phyloP scores from a whole-genome alignment of 2,888 invertebrate species.

The Ornithoptera alexandrae region DNA sequence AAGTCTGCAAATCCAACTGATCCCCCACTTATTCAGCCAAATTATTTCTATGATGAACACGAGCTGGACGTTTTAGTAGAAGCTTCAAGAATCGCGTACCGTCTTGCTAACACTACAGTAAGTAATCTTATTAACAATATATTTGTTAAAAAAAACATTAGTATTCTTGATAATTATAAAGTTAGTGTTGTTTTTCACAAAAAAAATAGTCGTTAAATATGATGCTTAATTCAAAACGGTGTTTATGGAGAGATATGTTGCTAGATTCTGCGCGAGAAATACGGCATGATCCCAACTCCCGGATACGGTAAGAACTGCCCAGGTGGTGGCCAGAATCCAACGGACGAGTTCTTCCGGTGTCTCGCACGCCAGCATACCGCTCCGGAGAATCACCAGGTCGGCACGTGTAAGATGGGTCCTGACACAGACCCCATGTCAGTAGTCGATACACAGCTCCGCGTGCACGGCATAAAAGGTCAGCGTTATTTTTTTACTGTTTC shows the following conservation, averaged over 20 bases:
- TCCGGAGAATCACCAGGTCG: slow-evolving; percentile 91
- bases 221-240: not conserved
- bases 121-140: slow-evolving; percentile 32
- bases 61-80: slow-evolving; percentile 83
- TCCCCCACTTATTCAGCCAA: slow-evolving; percentile 87
- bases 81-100: slow-evolving; percentile 80
- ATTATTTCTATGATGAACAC: slow-evolving; percentile 85
- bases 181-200: no score
- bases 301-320: slow-evolving; percentile 75
- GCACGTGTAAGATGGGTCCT: slow-evolving; percentile 91
- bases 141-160: not conserved
- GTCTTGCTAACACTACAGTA: slow-evolving; percentile 79
- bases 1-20: slow-evolving; percentile 83
- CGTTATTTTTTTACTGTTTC: not conserved
- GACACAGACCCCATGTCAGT: slow-evolving; percentile 85
- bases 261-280: slow-evolving; percentile 77
- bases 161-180: no score
- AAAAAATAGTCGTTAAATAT: not conserved
- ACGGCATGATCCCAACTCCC: slow-evolving; percentile 74
- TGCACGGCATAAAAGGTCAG: slow-evolving; percentile 81
- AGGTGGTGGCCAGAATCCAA: slow-evolving; percentile 65
- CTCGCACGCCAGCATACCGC: slow-evolving; percentile 85
- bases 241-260: not conserved
- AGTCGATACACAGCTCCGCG: slow-evolving; percentile 84
- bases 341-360: slow-evolving; percentile 88